Base-by-base conservation (phyloP, 2,888 invertebrate species). In the Dexiosoma caninum region DNA sequence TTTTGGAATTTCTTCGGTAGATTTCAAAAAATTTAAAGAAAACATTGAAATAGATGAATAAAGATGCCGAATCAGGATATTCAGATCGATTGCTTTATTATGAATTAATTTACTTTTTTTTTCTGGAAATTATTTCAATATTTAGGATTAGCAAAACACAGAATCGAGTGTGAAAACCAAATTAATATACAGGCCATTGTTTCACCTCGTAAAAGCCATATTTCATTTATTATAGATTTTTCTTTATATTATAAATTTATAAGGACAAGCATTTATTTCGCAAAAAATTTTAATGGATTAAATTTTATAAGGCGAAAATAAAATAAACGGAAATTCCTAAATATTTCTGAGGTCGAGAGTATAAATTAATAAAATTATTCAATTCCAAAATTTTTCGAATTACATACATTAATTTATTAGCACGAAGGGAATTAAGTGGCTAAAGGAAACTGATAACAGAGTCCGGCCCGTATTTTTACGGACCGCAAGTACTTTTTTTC, bases 21-120 rank as follows among this genome's bases (percentile, higher is more conserved):
- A 69, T 72, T 51, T 69, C 27, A 69, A 77, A 78, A 77, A 62
- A 21, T 19, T 4, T 2, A 40, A 42, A 62, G 21, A 77, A 70
- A 49, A 51, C 51, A 49, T 42, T 23, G 12, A 64, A 57, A 46
- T 64, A 42, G 64, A 77, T 70, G 51, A 72, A 72, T 62, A 62
- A 42, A 49, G 40, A 46, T 51, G 69, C 77, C 81, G 77, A 74
- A 69, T 72, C 69, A 81, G 77, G 72, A 81, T 77, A 74, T 77
- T 77, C 77, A 51, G 81, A 81, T 81, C 81, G 77, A 81, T 81
- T 81, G 74, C 81, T 81, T 81, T 74, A 77, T 81, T 81, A 74
- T 62, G 35, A 32, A 42, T n/a, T 71, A n/a, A 10, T 3, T 44
- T 46, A 16, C n/a, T n/a, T n/a, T n/a, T n/a, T n/a, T n/a, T 59